phyloP scores from a whole-genome alignment of 2,888 invertebrate species.

The Octonoba sinensis region DNA sequence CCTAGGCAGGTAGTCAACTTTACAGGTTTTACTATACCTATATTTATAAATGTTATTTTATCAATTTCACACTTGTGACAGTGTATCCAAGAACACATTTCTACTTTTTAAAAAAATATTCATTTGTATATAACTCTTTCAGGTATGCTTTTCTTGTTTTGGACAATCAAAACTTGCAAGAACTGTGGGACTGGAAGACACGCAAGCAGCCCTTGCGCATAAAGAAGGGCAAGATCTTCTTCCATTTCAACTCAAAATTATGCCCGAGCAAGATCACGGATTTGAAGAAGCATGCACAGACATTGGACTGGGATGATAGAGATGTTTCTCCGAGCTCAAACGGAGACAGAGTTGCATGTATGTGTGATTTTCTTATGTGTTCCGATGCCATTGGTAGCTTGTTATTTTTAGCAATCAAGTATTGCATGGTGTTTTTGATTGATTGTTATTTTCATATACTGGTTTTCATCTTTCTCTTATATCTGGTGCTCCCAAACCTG shows the following conservation, averaged over 20 bases:
- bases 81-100: too few species aligned
- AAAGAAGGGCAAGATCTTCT: constrained; percentile 81
- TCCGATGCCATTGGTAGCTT: too few species aligned
- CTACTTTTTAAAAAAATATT: constrained; percentile 5
- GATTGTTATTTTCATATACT: too few species aligned
- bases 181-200: constrained; percentile 77
- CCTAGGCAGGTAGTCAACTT: too few species aligned
- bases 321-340: constrained; percentile 89
- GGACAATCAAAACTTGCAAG: constrained; percentile 82
- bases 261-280: constrained; percentile 83
- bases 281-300: constrained; percentile 66
- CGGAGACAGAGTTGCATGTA: constrained; percentile 91
- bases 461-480: too few species aligned
- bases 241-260: constrained; percentile 92
- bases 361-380: constrained; percentile 66
- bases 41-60: too few species aligned
- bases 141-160: constrained; percentile 79
- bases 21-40: too few species aligned
- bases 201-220: constrained; percentile 73
- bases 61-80: too few species aligned
- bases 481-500: too few species aligned
- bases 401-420: too few species aligned
- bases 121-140: constrained; percentile 67
- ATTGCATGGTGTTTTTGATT: too few species aligned
- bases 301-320: constrained; percentile 76